Evolutionary conservation across 2,888 invertebrate species (phyloP).

Genomic region (Nephrotoma appendiculata): DNA sequence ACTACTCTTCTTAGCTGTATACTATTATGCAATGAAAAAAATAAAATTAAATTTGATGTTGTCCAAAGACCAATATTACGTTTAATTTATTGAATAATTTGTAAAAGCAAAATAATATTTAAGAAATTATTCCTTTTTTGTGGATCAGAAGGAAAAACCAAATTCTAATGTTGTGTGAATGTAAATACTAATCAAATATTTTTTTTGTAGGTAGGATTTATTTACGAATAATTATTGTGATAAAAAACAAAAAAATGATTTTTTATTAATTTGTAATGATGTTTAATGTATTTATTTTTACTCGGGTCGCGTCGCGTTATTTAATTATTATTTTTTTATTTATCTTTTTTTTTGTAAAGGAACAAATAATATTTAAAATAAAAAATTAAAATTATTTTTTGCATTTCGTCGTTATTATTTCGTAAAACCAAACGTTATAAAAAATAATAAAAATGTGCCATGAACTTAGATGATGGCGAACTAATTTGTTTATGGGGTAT

Average conservation of each 20-base stretch:
- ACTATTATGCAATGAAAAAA: background rate
- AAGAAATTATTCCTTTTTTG: background rate
- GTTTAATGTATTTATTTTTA: background rate
- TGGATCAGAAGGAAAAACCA: background rate
- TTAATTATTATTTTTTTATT: background rate
- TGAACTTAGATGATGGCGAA: background rate
- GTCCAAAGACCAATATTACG: background rate
- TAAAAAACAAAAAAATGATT: background rate
- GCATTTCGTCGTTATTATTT: background rate
- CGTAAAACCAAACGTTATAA: background rate
- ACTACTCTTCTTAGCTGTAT: background rate
- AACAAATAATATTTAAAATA: constrained; percentile 3
- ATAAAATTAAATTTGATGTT: background rate
- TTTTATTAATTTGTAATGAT: background rate
- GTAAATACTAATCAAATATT: background rate
- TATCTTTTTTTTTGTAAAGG: background rate
- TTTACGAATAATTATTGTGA: background rate
- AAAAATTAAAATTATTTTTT: background rate
- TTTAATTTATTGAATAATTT: background rate
- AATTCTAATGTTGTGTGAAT: background rate
- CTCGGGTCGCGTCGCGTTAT: constrained; percentile 3
- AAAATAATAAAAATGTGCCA: background rate
- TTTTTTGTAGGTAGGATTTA: background rate
- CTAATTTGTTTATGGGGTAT: background rate
- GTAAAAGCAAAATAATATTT: background rate